Base-by-base conservation (phyloP, 2,113 vertebrate genomes). In the Tupaia chinensis region DNA sequence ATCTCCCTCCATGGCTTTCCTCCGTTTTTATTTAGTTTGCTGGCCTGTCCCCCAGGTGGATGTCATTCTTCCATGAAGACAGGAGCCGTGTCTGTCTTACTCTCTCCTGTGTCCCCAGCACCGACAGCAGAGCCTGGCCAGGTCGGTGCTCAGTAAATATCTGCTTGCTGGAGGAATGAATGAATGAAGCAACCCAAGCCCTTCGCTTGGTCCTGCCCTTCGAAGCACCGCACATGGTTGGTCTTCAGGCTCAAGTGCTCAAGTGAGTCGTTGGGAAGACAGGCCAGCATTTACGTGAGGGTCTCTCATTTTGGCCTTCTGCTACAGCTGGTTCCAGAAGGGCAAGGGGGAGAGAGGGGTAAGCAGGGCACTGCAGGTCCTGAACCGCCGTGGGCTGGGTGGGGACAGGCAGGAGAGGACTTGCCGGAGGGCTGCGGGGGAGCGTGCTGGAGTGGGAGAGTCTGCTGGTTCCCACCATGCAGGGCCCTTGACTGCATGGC, bases 401-500 rank as follows among this genome's bases (percentile, higher is more conserved):
- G 15, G 9, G 13, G 17, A 29, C 20, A 54, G 89, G 44, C 34
- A 53, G 27, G 83, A 54, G 53, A 7, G 29, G 61, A 32, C 44
- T 44, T 44, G 44, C 44, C 3, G 44, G 44, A 44, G 44, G 44
- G 44, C 14, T 19, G 54, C 1, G 0, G 5, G 53, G 27, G 19
- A n/a, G 16, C 2, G 0, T 53, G n/a, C 34, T 61, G 17, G 12
- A 23, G 11, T 19, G 56, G 87, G n/a, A 14, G 3, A 25, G 15
- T 29, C 68, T 8, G 22, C 44, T 22, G 9, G 19, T 25, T 29
- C 76, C 68, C 56, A 23, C 27, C 1, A 0, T 2, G 9, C 10
- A 44, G 0, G 1, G 60, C 58, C 44, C 16, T 78, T 44, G 69
- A 20, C 78, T 56, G 7, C 7, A 11, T 27, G 20, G 7, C 25